Conservation (phyloP, 2,113 vertebrate species). For the Pelusios castaneus region DNA sequence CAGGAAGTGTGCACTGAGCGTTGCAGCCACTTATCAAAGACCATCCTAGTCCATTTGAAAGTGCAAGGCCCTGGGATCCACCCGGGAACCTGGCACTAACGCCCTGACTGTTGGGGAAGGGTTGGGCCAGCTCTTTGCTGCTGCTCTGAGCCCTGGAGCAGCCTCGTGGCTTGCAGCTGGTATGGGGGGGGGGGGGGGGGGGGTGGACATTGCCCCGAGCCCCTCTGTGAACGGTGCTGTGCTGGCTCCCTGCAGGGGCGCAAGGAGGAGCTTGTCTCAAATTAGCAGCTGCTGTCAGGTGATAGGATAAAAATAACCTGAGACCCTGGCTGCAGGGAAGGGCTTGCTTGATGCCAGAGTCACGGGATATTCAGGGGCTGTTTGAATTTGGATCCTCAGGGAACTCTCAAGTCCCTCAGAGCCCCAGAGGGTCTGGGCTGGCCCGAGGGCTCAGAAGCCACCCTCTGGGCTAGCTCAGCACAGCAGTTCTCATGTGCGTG, state of each 20-base stretch:
- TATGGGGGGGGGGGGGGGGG: rapidly evolving
- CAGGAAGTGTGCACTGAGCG: background rate
- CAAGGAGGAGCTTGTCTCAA: conserved; percentile 34
- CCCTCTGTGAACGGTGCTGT: background rate
- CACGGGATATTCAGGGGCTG: background rate
- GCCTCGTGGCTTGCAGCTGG: background rate
- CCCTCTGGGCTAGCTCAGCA: background rate
- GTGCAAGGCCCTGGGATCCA: background rate
- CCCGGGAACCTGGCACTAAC: background rate
- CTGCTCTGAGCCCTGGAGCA: rapidly evolving
- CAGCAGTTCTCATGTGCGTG: background rate
- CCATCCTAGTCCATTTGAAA: background rate
- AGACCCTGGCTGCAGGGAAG: background rate
- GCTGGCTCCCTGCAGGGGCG: background rate
- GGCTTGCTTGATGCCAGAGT: conserved; percentile 20
- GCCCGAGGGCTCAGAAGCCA: background rate
- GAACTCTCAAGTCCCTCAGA: background rate
- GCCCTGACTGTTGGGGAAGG: too few species aligned
- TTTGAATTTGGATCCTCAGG: background rate
- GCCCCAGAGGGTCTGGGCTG: background rate
- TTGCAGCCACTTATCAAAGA: background rate
- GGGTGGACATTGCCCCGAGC: background rate
- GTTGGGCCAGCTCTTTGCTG: background rate
- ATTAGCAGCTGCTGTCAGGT: conserved; percentile 79
- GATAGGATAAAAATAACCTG: conserved; percentile 86